phyloP scores from a whole-genome alignment of 2,888 invertebrate genomes.

The Agrochola litura region DNA sequence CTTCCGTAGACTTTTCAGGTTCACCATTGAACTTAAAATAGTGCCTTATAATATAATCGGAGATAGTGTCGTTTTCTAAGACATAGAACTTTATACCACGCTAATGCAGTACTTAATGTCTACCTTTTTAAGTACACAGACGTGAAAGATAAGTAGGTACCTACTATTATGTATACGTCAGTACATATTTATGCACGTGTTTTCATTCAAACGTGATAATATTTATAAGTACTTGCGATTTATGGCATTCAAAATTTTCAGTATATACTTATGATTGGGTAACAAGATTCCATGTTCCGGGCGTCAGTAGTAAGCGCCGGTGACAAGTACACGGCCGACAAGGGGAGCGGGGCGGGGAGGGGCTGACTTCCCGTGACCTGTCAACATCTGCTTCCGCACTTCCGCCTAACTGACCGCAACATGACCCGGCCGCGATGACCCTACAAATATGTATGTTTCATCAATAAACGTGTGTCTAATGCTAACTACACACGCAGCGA shows the following conservation, averaged over 20 bases:
- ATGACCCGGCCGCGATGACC: slow-evolving; percentile 72
- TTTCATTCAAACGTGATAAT: background rate
- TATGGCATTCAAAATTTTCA: slow-evolving; percentile 14
- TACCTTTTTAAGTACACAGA: background rate
- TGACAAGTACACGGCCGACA: slow-evolving; percentile 71
- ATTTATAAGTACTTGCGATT: background rate
- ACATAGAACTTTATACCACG: background rate
- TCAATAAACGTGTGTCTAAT: slow-evolving; percentile 40
- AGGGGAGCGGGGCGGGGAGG: slow-evolving; percentile 62
- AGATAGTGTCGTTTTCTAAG: background rate
- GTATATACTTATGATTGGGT: slow-evolving; percentile 56
- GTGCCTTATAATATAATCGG: background rate
- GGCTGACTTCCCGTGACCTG: slow-evolving; percentile 68
- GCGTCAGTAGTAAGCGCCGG: slow-evolving; percentile 64
- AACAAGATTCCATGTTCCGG: slow-evolving; percentile 75
- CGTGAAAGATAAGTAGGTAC: background rate
- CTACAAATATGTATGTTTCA: slow-evolving; percentile 69
- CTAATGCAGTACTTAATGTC: background rate
- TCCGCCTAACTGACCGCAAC: slow-evolving; percentile 82
- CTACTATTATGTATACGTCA: background rate
- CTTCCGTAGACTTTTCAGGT: slow-evolving; percentile 7
- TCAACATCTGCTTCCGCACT: slow-evolving; percentile 85
- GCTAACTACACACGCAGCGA: background rate
- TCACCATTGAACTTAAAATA: background rate
- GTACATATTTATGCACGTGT: background rate